Percentiles rank a stretch among this genome's conserved stretches.
These are phyloP conservation scores for Vulpes vulpes DNA, from an alignment of 2,113 vertebrate species.

Conservation along the genomic window DNA sequence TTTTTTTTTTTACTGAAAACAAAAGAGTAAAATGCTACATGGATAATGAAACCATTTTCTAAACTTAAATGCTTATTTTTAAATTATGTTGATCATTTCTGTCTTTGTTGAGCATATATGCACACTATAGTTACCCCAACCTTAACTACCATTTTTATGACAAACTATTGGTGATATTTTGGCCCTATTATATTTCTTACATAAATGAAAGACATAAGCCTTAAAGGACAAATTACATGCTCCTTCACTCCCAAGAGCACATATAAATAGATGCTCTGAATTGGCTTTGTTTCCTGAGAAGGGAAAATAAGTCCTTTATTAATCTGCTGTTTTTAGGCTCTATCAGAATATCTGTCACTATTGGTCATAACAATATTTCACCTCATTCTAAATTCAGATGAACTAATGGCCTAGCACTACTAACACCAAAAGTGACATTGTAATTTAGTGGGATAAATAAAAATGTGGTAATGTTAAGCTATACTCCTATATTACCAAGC, in stretches of 20 bases:
- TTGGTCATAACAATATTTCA: slow-evolving; percentile 23
- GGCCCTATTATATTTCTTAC: not conserved
- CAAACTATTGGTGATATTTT: not conserved
- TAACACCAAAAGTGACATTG: slow-evolving; percentile 4
- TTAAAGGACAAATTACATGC: slow-evolving; percentile 39
- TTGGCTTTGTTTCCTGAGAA: slow-evolving; percentile 30
- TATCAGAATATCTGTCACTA: not conserved
- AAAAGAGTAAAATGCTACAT: not conserved
- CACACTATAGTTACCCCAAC: not conserved
- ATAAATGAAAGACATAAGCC: not conserved
- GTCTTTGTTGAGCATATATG: not conserved
- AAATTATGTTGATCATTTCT: not conserved
- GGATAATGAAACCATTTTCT: not conserved
- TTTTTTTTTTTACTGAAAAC: no score
- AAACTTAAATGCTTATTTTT: not conserved
- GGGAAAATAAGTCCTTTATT: not conserved
- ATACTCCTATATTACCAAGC: not conserved
- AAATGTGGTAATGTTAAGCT: not conserved
- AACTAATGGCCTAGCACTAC: not conserved
- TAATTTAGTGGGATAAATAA: not conserved
- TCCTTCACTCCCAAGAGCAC: not conserved
- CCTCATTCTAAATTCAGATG: slow-evolving; percentile 35
- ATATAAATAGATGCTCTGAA: slow-evolving; percentile 48
- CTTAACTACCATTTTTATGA: not conserved
- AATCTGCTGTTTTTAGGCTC: not conserved